Evolutionary conservation across 2,113 vertebrate genomes (phyloP).

Genomic region (Conger conger): DNA sequence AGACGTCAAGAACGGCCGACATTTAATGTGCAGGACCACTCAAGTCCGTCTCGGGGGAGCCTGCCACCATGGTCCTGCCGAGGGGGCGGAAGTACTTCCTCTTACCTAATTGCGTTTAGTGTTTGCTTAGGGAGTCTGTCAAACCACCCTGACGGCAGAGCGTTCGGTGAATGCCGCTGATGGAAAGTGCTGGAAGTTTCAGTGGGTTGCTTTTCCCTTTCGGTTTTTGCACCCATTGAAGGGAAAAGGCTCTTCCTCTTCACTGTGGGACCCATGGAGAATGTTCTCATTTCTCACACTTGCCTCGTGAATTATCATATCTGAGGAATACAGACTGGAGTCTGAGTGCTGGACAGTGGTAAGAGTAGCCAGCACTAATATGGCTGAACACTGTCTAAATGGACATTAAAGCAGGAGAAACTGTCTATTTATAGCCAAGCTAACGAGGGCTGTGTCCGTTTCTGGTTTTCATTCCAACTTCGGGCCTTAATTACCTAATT

Average conservation of each 20-base stretch:
- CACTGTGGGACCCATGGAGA: slow-evolving; percentile 10
- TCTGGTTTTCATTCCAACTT: too few relatives aligned
- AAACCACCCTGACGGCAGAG: not conserved
- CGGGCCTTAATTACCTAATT: too few relatives aligned
- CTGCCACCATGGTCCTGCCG: not conserved
- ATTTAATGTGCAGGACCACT: not conserved
- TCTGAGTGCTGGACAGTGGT: slow-evolving; percentile 8
- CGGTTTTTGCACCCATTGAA: not conserved
- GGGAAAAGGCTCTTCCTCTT: not conserved
- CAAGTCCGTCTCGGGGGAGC: not conserved
- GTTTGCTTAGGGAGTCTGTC: not conserved
- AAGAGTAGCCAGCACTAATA: not conserved
- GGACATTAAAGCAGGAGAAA: slow-evolving; percentile 16
- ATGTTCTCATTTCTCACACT: slow-evolving; percentile 15
- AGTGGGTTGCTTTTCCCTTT: not conserved
- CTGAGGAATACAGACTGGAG: slow-evolving; percentile 20
- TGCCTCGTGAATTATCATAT: slow-evolving; percentile 13
- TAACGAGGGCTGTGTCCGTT: too few relatives aligned
- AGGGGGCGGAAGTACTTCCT: not conserved
- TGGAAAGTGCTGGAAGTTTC: not conserved
- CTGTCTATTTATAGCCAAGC: not conserved
- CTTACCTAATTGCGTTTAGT: slow-evolving; percentile 11
- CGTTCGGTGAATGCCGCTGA: slow-evolving; percentile 2
- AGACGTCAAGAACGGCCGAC: not conserved
- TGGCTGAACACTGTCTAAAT: not conserved